Evolutionary conservation across 2,888 invertebrate species (phyloP), one percentile per base, ranked within the genome.

Genomic region (Thumatha senex): DNA sequence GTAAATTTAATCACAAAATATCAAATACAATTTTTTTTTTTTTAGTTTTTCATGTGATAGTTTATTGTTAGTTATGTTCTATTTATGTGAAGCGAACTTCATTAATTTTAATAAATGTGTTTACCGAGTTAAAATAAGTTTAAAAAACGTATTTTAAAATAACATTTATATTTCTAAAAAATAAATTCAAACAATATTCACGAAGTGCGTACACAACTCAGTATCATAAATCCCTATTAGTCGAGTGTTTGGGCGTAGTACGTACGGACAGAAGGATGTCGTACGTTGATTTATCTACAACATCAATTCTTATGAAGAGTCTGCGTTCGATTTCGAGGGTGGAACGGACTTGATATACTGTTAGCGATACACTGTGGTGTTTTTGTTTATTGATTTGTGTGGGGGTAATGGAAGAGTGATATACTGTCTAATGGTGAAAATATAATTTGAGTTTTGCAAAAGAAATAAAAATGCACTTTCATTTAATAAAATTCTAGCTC

Each of bases 271-370:
- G 63, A 55, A 76, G 80, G 76, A 78, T 78, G 78, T 78, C 78
- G 76, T 62, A 70, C 51, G 29, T 60, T 84, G 86, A 87, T 87
- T 84, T 86, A 87, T 84, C 29, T 51, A 45, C 58, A 63, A 75
- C 86, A 87, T 87, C 86, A 86, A 87, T 87, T 84, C 78, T 80
- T 74, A 76, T 82, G 82, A 81, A 83, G 86, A 85, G 69, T 60
- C 66, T 66, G 81, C 64, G 66, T 83, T 83, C 84, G 86, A 82
- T 80, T 73, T 62, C 63, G 67, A 72, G 67, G 63, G 61, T 40
- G 33, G 44, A 9, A 36, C 42, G 5, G 3, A 24, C 12, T 39
- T 74, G 73, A 71, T 74, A 68, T 72, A 72, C 50, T 36, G 53
- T 14, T 18, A 10, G 12, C 40, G 31, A 31, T 43, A 31, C 34